phyloP scores from a whole-genome alignment of 1,140 invertebrate genomes.

The Lasioglossum baleicum region DNA sequence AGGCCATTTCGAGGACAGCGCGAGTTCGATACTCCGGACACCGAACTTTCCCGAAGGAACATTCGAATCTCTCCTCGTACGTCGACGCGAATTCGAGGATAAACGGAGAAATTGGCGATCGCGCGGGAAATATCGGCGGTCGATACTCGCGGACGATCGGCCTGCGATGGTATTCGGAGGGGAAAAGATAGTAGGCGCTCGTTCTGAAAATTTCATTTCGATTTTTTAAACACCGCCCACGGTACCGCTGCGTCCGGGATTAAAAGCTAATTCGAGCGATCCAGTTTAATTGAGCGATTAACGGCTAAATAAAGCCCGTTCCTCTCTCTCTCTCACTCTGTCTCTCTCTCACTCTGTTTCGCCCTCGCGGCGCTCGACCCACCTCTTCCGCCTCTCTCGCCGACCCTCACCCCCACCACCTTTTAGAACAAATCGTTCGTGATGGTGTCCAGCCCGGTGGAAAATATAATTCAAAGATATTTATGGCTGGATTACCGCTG shows the following conservation, averaged over 20 bases:
- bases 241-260: slow-evolving; percentile 59
- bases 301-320: slow-evolving; percentile 74
- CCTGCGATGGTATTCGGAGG: no score
- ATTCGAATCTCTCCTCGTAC: no score
- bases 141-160: no score
- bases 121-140: not conserved
- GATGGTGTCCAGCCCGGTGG: slow-evolving; percentile 68
- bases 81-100: no score
- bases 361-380: no score
- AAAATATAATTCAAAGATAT: slow-evolving; percentile 80
- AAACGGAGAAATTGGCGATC: no score
- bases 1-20: no score
- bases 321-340: not conserved
- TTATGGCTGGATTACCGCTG: slow-evolving; percentile 77
- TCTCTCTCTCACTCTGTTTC: slow-evolving; percentile 5
- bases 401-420: slow-evolving; percentile 14
- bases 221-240: slow-evolving; percentile 53
- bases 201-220: slow-evolving; percentile 56
- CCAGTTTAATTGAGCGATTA: slow-evolving; percentile 80
- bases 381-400: no score
- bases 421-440: slow-evolving; percentile 72
- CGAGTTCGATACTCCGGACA: no score
- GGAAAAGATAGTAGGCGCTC: not conserved
- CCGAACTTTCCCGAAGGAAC: no score
- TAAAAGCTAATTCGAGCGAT: slow-evolving; percentile 77